Evolutionary conservation across 2,113 vertebrate species (phyloP), one percentile per base, ranked within the genome.

Genomic region (Apaloderma vittatum): DNA sequence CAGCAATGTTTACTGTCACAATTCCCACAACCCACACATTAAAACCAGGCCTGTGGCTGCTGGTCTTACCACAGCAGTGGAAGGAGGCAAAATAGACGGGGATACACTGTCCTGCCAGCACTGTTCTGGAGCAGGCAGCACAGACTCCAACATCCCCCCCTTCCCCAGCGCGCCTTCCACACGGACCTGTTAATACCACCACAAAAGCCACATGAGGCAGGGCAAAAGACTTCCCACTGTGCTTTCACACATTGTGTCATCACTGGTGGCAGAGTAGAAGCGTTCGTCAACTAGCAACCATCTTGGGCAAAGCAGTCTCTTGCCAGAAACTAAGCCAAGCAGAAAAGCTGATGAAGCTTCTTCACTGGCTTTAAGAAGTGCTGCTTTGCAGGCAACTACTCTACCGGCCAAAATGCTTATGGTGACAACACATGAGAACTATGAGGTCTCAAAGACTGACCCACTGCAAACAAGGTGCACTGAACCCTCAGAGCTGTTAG

Each of bases 191-290:
- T 40, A 45, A 46, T 70, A 40, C 51, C 61, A 21, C 14, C 51
- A 77, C 65, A 78, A 73, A 55, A 66, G 52, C 48, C 66, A 54
- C 1, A 0, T 12, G 54, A 46, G 21, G 3, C 1, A 84, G 32
- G 9, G 17, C 29, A 72, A 37, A 58, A 51, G 32, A 27, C 27
- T 40, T 26, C 29, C 59, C 0, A 0, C 46, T 30, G 23, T 8
- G 59, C 22, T 82, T 45, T 40, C 57, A 82, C 65, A 48, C 0
- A 0, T 3, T 24, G 40, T 36, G 8, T 54, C 45, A 29, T 7
- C 55, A 12, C 68, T 43, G 34, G 45, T 12, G 49, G 59, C 68
- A 61, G 19, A 18, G 32, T 27, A 74, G 23, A 43, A 29, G 22
- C 7, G 11, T 43, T 70, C 46, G 57, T 15, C 29, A 30, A 7